These are phyloP conservation scores for Emydoidea blandingii DNA, from an alignment of 2,797 vertebrate species.

Conservation along the genomic window DNA sequence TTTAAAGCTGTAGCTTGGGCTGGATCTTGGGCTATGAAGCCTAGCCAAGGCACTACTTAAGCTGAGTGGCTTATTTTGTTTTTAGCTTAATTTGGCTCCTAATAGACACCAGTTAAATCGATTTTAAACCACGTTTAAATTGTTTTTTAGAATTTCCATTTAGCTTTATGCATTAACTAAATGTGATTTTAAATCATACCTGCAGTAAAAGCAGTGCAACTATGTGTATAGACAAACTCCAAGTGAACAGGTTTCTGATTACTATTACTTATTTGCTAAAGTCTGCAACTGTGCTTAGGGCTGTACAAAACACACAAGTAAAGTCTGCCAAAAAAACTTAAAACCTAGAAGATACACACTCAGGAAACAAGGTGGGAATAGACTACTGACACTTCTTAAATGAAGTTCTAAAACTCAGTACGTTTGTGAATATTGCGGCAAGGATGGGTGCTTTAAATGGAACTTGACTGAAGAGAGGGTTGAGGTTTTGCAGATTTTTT, in stretches of 20 bases:
- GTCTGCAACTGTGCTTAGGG: not conserved
- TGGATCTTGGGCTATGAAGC: not conserved
- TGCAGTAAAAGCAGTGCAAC: not conserved
- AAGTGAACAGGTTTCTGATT: not conserved
- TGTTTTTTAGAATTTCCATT: not conserved
- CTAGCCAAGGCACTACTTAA: not conserved
- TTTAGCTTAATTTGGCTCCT: not conserved
- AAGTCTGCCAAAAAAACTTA: constrained; percentile 6
- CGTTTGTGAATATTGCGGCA: constrained; percentile 43
- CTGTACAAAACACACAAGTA: not conserved
- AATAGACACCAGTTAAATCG: not conserved
- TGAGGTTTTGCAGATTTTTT: constrained; percentile 19
- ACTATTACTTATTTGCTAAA: not conserved
- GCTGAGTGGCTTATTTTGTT: not conserved
- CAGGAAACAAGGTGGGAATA: constrained; percentile 3
- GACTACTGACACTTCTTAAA: constrained; percentile 25
- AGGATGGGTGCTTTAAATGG: constrained; percentile 51
- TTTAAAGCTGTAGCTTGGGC: not conserved
- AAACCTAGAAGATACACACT: not conserved
- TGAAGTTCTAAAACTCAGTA: constrained; percentile 32
- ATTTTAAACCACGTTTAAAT: not conserved
- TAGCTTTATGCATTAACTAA: not conserved
- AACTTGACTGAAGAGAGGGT: constrained; percentile 57
- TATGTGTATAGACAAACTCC: not conserved
- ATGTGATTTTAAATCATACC: not conserved